Conservation (phyloP, 2,113 vertebrate genomes). For the Pseudopodoces humilis region DNA sequence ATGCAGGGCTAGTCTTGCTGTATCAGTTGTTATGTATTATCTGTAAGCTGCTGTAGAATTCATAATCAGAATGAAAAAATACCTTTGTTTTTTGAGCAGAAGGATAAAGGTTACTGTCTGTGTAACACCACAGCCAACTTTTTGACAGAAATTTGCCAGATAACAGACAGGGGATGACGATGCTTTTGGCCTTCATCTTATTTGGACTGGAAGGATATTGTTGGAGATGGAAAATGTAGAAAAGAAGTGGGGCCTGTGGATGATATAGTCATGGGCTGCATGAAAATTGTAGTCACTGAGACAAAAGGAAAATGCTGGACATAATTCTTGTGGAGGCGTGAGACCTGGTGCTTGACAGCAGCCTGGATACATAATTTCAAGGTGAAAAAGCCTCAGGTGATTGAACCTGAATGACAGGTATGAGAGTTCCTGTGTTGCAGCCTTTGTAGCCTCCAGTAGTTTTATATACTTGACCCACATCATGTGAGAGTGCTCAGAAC, state of each 20-base stretch:
- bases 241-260: neutral
- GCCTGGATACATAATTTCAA: neutral
- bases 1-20: neutral
- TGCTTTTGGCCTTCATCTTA: neutral
- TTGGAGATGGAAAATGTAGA: neutral
- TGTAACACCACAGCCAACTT: neutral
- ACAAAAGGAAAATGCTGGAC: neutral
- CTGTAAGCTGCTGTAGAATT: neutral
- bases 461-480: neutral
- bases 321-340: neutral
- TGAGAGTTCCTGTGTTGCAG: neutral
- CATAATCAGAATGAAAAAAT: neutral
- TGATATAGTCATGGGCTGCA: neutral
- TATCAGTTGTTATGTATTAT: neutral
- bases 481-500: neutral
- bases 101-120: neutral
- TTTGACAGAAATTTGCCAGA: neutral
- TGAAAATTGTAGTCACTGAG: neutral
- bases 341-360: neutral
- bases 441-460: neutral
- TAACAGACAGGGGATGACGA: neutral
- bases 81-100: neutral
- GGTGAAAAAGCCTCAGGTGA: neutral
- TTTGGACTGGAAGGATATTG: neutral
- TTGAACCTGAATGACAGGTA: neutral